Percentiles rank a stretch among this genome's conserved stretches.
Evolutionary conservation across 2,113 vertebrate genomes (phyloP).

Genomic region (Mirounga angustirostris): DNA sequence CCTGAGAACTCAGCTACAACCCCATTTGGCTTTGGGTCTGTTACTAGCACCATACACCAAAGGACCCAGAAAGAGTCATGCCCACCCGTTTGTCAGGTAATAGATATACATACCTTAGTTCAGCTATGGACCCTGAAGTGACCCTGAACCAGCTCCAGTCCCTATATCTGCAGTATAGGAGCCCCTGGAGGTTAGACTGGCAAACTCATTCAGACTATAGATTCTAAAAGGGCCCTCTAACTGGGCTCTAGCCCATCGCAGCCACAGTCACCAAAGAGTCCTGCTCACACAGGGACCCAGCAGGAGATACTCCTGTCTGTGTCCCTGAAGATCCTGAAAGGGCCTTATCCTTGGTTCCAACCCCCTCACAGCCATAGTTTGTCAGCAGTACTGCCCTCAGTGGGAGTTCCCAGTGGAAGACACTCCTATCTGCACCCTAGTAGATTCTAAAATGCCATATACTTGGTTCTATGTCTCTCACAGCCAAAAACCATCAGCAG

Average conservation of each 20-base stretch:
- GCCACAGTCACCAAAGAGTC: neutral
- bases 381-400: neutral
- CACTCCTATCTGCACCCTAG: neutral
- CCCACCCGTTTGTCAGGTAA: neutral
- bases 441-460: neutral
- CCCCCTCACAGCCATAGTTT: neutral
- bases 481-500: neutral
- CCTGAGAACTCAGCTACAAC: neutral
- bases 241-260: neutral
- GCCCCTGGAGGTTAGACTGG: neutral
- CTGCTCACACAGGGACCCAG: neutral
- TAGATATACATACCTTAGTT: neutral
- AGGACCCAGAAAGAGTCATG: neutral
- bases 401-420: neutral
- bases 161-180: neutral
- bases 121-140: neutral
- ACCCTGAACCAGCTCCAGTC: neutral
- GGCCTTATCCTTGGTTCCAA: neutral
- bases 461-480: neutral
- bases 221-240: neutral
- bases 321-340: neutral
- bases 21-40: neutral
- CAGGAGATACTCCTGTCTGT: neutral
- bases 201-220: neutral
- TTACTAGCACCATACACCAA: neutral